A percentile compares a stretch with the other conserved stretches of the same genome.
These are phyloP conservation scores for Amphipoea oculea DNA, from an alignment of 2,888 invertebrate species.

Conservation along the genomic window DNA sequence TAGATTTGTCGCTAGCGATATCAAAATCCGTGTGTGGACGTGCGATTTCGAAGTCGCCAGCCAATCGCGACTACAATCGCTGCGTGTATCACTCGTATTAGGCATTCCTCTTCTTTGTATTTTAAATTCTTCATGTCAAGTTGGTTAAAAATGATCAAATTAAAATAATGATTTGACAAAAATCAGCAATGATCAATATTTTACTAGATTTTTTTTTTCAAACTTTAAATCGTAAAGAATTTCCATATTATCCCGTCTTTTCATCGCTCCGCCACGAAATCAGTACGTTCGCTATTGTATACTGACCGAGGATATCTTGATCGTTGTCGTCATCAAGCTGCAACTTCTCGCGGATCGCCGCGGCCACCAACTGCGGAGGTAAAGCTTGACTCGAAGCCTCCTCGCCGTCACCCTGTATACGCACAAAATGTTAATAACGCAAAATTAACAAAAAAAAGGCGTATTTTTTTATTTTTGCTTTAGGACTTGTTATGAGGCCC, in stretches of 20 bases:
- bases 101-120: neutral
- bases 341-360: conserved; percentile 94
- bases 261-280: neutral
- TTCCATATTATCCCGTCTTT: neutral
- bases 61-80: neutral
- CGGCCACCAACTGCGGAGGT: conserved; percentile 91
- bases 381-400: conserved; percentile 83
- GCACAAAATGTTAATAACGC: neutral
- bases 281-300: neutral
- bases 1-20: no score
- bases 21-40: neutral
- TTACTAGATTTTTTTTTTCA: no score
- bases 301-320: conserved; percentile 94
- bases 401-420: conserved; percentile 82
- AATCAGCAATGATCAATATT: no score
- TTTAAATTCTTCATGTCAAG: neutral
- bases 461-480: neutral
- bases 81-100: neutral
- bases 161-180: neutral
- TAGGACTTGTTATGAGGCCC: no score
- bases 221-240: neutral
- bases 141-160: neutral
- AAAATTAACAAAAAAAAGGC: neutral
- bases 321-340: conserved; percentile 95
- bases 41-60: neutral